phyloP scores from a whole-genome alignment of 2,888 invertebrate species.

The Tanypteryx hageni region DNA sequence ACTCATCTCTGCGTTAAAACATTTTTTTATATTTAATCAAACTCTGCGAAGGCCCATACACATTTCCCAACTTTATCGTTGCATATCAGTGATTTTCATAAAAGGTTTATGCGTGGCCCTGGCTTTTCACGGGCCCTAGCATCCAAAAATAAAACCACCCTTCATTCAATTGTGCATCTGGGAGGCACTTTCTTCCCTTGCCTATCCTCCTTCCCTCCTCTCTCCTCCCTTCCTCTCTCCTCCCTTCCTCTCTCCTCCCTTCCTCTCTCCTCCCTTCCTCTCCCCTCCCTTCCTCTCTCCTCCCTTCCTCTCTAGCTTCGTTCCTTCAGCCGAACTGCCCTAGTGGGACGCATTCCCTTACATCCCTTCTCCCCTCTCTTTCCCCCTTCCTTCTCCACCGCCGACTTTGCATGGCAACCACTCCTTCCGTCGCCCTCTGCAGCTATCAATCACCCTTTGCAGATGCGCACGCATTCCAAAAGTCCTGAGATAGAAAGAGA shows the following conservation, averaged over 20 bases:
- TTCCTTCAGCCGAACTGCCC: slow-evolving; percentile 29
- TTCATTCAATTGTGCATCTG: slow-evolving; percentile 55
- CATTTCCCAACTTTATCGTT: slow-evolving; percentile 53
- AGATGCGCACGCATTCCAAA: slow-evolving; percentile 44
- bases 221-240: not conserved
- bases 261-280: not conserved
- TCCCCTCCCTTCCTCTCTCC: not conserved
- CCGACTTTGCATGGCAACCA: not conserved
- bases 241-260: not conserved
- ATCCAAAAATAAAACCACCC: slow-evolving; percentile 49
- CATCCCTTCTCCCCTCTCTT: not conserved
- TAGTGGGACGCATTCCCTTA: slow-evolving; percentile 58
- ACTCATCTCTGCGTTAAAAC: not conserved
- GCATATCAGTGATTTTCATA: slow-evolving; percentile 57
- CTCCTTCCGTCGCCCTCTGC: not conserved
- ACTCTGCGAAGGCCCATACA: slow-evolving; percentile 23
- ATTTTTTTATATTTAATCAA: slow-evolving; percentile 60
- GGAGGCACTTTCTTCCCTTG: not conserved
- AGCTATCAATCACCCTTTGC: slow-evolving; percentile 62
- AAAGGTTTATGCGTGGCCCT: slow-evolving; percentile 5
- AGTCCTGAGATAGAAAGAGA: not conserved
- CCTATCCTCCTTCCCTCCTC: not conserved
- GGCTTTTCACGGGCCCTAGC: not conserved
- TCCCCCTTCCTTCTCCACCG: not conserved
- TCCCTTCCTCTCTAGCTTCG: not conserved